Conservation (phyloP, 2,888 invertebrate species). For the Eustalomyia histrio region DNA sequence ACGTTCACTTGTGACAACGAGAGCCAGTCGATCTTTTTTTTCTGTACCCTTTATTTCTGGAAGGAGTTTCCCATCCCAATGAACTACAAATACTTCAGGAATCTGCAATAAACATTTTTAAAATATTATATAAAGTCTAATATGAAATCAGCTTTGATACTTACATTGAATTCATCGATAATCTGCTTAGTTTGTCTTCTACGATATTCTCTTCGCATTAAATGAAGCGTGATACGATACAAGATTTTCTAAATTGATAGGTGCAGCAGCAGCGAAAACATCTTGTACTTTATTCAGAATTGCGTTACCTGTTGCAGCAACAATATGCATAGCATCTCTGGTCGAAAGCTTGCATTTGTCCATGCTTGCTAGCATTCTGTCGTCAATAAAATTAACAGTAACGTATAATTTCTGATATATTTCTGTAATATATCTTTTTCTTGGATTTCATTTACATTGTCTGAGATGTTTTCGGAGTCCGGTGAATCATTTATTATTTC, state of each 20-base stretch:
- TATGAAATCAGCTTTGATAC: not conserved
- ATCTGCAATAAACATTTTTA: no score
- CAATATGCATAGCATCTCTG: constrained; percentile 41
- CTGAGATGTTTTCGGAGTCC: constrained; percentile 31
- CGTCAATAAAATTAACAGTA: constrained; percentile 26
- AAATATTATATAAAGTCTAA: no score
- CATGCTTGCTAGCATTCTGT: no score
- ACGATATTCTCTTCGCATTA: no score
- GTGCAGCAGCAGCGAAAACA: constrained; percentile 12
- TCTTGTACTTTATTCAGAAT: constrained; percentile 31
- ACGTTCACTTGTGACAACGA: no score
- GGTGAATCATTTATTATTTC: no score
- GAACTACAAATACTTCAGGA: no score
- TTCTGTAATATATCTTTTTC: constrained; percentile 29
- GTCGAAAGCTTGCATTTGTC: constrained; percentile 31
- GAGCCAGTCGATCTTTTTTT: no score
- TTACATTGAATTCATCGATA: constrained; percentile 19
- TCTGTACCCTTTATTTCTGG: no score
- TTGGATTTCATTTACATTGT: constrained; percentile 17
- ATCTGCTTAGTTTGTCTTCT: not conserved
- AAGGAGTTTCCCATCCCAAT: no score
- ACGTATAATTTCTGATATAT: constrained; percentile 27
- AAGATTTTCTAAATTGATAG: constrained; percentile 5
- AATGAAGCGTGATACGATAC: no score
- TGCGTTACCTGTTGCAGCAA: constrained; percentile 26